Evolutionary conservation across 2,113 vertebrate species (phyloP).

Genomic region (Phalacrocorax carbo): DNA sequence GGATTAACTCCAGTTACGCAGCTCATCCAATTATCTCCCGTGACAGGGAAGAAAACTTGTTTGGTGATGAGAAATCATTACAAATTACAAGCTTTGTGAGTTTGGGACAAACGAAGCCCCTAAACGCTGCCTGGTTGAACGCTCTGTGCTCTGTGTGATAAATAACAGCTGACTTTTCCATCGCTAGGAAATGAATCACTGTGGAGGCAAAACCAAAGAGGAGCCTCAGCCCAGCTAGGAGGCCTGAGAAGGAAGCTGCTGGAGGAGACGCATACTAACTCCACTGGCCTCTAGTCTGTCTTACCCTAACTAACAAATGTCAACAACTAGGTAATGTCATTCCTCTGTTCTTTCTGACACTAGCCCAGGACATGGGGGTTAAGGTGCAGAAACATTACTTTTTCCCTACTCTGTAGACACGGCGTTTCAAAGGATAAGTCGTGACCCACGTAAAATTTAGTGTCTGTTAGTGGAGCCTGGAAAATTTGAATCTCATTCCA

Average conservation of each 20-base stretch:
- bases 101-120: background rate
- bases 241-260: background rate
- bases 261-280: background rate
- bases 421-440: background rate
- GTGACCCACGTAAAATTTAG: fast-evolving
- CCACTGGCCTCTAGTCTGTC: background rate
- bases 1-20: background rate
- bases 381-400: fast-evolving
- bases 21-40: background rate
- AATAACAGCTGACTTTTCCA: background rate
- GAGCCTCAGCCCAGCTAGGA: background rate
- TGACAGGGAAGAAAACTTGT: background rate
- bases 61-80: background rate
- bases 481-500: background rate
- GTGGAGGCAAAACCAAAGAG: background rate
- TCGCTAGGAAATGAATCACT: conserved; percentile 28
- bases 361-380: background rate
- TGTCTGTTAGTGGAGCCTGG: background rate
- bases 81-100: background rate
- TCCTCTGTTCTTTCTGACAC: background rate
- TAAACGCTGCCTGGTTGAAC: background rate
- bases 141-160: background rate
- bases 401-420: background rate
- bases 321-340: conserved; percentile 20
- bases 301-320: conserved; percentile 20